Evolutionary conservation across 2,113 vertebrate species (phyloP).

Genomic region (Hystrix brachyura): DNA sequence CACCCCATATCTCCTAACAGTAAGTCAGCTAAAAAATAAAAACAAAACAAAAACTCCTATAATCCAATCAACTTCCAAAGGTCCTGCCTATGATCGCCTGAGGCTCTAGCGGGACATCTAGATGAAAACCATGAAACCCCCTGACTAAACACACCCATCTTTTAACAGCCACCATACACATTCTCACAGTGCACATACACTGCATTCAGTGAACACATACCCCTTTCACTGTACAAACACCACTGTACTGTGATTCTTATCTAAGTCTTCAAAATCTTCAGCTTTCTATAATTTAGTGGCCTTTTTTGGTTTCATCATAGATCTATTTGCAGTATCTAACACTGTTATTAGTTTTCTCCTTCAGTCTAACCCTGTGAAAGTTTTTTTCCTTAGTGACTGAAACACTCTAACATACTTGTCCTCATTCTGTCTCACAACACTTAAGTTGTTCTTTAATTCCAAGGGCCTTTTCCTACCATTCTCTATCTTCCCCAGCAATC

Average conservation of each 20-base stretch:
- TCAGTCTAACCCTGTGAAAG: not conserved
- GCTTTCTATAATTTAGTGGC: not conserved
- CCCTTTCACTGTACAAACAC: not conserved
- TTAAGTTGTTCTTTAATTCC: not conserved
- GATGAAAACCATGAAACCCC: not conserved
- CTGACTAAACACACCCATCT: not conserved
- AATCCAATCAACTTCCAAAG: not conserved
- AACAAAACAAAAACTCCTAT: not conserved
- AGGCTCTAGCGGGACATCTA: not conserved
- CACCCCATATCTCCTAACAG: too few relatives aligned
- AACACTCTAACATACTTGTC: not conserved
- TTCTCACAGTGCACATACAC: not conserved
- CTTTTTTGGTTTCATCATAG: conserved; percentile 20
- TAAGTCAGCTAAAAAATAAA: too few relatives aligned
- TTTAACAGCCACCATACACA: not conserved
- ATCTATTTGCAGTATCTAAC: not conserved
- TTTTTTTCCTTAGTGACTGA: not conserved
- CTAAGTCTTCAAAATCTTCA: not conserved
- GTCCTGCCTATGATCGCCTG: not conserved
- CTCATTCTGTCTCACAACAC: not conserved
- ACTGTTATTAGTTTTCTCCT: not conserved
- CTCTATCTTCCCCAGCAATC: not conserved
- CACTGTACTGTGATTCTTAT: not conserved
- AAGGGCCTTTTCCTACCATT: not conserved
- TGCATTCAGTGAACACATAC: not conserved